phyloP scores from a whole-genome alignment of 2,888 invertebrate genomes.

The Tillus elongatus region DNA sequence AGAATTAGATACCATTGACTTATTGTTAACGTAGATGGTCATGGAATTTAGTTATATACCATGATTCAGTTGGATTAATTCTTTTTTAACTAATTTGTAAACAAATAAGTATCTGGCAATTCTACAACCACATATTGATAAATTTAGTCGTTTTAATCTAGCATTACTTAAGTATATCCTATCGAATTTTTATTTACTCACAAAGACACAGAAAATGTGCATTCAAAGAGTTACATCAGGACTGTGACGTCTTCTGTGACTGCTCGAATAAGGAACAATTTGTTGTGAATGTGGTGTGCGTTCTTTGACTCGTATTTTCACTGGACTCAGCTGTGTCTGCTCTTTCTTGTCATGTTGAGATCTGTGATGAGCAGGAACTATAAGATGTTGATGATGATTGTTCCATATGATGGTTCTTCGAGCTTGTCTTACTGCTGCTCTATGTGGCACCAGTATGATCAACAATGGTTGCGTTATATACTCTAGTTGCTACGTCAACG shows the following conservation, averaged over 20 bases:
- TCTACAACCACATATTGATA: too few relatives aligned
- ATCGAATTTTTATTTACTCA: too few relatives aligned
- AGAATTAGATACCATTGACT: too few relatives aligned
- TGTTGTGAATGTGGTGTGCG: constrained; percentile 73
- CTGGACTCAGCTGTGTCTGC: constrained; percentile 86
- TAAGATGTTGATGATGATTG: constrained; percentile 40
- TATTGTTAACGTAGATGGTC: too few relatives aligned
- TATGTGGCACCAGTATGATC: constrained; percentile 44
- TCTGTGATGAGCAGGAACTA: constrained; percentile 40
- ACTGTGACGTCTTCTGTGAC: constrained; percentile 33
- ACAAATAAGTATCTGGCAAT: too few relatives aligned
- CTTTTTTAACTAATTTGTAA: too few relatives aligned
- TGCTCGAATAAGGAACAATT: constrained; percentile 24
- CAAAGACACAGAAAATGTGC: too few relatives aligned
- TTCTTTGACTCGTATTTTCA: constrained; percentile 94
- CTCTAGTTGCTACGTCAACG: constrained; percentile 48
- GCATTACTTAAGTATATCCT: too few relatives aligned
- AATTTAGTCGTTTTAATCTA: too few relatives aligned
- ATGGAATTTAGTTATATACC: too few relatives aligned
- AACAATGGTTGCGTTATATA: constrained; percentile 49
- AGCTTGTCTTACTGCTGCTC: constrained; percentile 42
- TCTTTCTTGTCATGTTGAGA: constrained; percentile 66
- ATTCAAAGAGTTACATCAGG: too few relatives aligned
- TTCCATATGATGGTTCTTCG: constrained; percentile 54
- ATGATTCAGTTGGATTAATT: too few relatives aligned